Conservation (phyloP, 2,797 vertebrate genomes). For the Anniella stebbinsi region DNA sequence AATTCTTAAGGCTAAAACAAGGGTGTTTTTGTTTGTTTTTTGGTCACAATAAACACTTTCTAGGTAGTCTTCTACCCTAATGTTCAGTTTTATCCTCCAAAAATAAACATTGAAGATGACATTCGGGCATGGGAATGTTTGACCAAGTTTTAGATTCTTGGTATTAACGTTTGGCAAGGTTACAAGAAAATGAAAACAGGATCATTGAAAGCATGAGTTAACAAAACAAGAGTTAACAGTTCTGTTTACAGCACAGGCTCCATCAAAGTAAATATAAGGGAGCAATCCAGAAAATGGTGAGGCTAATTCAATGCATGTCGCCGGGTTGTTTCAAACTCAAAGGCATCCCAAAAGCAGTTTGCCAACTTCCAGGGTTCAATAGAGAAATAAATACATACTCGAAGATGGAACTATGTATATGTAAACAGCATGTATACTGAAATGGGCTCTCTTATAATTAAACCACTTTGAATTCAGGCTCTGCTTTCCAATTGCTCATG, state of each 20-base stretch:
- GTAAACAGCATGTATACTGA: background rate
- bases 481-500: background rate
- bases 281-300: background rate
- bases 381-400: background rate
- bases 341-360: background rate
- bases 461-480: background rate
- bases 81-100: background rate
- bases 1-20: conserved; percentile 8
- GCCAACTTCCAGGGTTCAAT: background rate
- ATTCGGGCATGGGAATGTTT: background rate
- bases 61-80: background rate
- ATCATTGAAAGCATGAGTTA: background rate
- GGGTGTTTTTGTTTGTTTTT: too few relatives aligned
- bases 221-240: background rate
- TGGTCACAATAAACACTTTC: background rate
- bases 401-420: background rate
- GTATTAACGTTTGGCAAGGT: background rate
- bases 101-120: background rate
- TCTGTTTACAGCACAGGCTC: background rate
- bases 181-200: background rate
- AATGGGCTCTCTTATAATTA: background rate
- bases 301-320: background rate
- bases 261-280: background rate
- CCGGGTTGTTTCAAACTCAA: background rate
- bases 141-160: background rate